A percentile compares a stretch with the other conserved stretches of the same genome.
These are phyloP conservation scores for Chrysotoxum bicinctum DNA, from an alignment of 2,888 invertebrate species.

Conservation along the genomic window DNA sequence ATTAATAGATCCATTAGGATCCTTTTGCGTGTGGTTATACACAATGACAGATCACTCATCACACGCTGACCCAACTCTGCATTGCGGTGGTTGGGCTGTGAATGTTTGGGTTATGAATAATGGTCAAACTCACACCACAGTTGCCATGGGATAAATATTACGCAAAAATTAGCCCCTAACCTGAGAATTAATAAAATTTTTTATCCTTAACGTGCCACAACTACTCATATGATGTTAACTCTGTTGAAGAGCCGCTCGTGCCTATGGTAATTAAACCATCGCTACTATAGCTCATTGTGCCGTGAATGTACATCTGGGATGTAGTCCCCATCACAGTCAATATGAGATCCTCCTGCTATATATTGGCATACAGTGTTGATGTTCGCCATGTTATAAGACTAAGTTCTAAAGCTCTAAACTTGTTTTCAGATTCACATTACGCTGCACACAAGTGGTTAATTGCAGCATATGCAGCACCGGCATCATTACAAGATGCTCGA, in stretches of 20 bases:
- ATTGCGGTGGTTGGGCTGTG: neutral
- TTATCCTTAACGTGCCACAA: slow-evolving; percentile 5
- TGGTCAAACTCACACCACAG: neutral
- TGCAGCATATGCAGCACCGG: slow-evolving; percentile 21
- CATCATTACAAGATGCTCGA: slow-evolving; percentile 64
- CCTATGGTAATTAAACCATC: slow-evolving; percentile 60
- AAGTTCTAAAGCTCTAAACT: slow-evolving; percentile 51
- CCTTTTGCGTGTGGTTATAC: slow-evolving; percentile 59
- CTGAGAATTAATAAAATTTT: slow-evolving; percentile 16
- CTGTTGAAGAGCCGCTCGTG: slow-evolving; percentile 29
- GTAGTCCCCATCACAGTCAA: neutral
- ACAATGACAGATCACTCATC: slow-evolving; percentile 69
- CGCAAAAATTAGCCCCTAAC: slow-evolving; percentile 6
- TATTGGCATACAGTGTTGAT: neutral
- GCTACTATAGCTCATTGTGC: slow-evolving; percentile 37
- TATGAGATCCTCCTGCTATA: slow-evolving; percentile 11
- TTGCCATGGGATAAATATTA: slow-evolving; percentile 11
- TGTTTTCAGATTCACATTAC: slow-evolving; percentile 56
- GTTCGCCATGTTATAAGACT: slow-evolving; percentile 2
- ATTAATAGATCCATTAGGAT: slow-evolving; percentile 71
- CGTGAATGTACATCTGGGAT: slow-evolving; percentile 44
- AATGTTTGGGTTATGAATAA: slow-evolving; percentile 48
- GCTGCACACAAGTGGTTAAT: slow-evolving; percentile 64
- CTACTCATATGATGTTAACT: neutral
- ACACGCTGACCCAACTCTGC: slow-evolving; percentile 45